These are phyloP conservation scores for Coptodon bakossiorum DNA, from an alignment of 2,113 vertebrate species.

Conservation along the genomic window DNA sequence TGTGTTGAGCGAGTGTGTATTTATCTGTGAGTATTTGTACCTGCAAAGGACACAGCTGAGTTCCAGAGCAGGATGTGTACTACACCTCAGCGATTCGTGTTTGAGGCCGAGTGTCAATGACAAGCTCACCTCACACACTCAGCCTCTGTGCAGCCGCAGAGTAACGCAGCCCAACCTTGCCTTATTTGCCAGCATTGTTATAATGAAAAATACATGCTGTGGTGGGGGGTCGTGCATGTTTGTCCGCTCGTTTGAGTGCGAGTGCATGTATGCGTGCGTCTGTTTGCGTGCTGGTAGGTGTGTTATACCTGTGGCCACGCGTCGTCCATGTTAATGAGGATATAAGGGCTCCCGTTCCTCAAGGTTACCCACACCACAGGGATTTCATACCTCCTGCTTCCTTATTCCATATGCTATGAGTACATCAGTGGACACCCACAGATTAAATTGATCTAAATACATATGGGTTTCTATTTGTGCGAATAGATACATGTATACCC, in stretches of 20 bases:
- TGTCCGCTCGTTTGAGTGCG: not conserved
- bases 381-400: constrained; percentile 35
- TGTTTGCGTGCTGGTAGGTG: not conserved
- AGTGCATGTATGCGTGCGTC: not conserved
- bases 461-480: not conserved
- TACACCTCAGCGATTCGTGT: not conserved
- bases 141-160: constrained; percentile 6
- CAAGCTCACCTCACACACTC: constrained; percentile 34
- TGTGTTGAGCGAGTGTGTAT: not conserved
- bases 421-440: not conserved
- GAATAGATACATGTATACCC: not conserved
- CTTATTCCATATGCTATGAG: constrained; percentile 19
- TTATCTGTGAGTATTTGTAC: not conserved
- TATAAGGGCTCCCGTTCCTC: constrained; percentile 31
- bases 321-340: constrained; percentile 63
- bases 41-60: constrained; percentile 21
- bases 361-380: constrained; percentile 51
- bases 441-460: constrained; percentile 10
- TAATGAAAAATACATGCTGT: constrained; percentile 50
- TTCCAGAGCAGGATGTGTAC: constrained; percentile 8
- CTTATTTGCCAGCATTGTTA: constrained; percentile 46
- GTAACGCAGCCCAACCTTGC: constrained; percentile 28
- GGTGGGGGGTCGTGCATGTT: not conserved
- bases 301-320: constrained; percentile 20
- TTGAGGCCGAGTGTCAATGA: constrained; percentile 48